Evolutionary conservation across 2,797 vertebrate genomes (phyloP), one percentile per base, ranked within the genome.

Genomic region (Parauchenoglanis punctatus): DNA sequence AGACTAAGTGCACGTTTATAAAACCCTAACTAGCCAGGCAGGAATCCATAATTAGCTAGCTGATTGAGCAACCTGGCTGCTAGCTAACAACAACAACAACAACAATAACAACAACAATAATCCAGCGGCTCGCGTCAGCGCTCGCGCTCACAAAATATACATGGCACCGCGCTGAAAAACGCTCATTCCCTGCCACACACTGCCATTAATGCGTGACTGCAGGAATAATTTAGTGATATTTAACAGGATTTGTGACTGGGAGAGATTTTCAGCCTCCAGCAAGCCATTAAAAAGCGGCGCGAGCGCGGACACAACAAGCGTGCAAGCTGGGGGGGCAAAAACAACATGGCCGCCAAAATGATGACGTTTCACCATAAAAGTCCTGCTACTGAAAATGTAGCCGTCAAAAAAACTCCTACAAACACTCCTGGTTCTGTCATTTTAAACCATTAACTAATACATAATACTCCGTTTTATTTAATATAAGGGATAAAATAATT

Each of bases 21-120:
- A 68, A 68, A 67, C 35, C n/a, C 31, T 63, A 83, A 31, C 92
- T 94, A 78, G 88, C 85, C 87, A n/a, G 44, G 25, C 17, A 31
- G 8, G n/a, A 11, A 3, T 67, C 25, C 81, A 85, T 77, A 28
- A 35, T 59, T 68, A 85, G 92, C 93, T 63, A 67, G 44, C 81
- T 10, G n/a, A 52, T 7, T 31, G 25, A 67, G 59, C 44, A 52
- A 82, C 25, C 81, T 82, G n/a, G 7, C 89, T 92, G 89, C 92
- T 92, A 94, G 92, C 93, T 93, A 94, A 94, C 91, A 95, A 96
- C 94, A 96, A 95, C 94, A 95, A 93, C 67, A 84, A 63, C 68
- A 58, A 84, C 91, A 58, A 54, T 13, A 67, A 58, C 7, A 59
- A 81, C 92, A 52, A 31, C 7, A 75, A 28, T 31, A 54, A 40